Evolutionary conservation across 2,797 vertebrate species (phyloP).

Genomic region (Pagetopsis macropterus): DNA sequence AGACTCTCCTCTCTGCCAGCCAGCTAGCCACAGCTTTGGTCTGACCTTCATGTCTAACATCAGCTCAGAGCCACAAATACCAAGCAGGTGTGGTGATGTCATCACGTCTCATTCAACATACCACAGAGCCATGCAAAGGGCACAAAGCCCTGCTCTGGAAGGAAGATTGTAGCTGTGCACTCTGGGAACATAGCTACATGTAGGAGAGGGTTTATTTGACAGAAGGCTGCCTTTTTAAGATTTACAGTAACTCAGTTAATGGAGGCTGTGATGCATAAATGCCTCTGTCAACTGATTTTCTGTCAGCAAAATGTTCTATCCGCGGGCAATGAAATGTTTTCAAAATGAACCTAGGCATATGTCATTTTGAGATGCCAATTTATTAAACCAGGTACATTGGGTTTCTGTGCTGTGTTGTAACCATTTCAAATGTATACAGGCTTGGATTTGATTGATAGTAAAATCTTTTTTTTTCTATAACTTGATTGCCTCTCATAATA

Average conservation of each 20-base stretch:
- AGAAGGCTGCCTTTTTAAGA: constrained; percentile 29
- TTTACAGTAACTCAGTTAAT: constrained; percentile 35
- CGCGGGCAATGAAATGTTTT: constrained; percentile 22
- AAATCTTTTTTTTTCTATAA: constrained; percentile 6
- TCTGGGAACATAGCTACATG: constrained; percentile 23
- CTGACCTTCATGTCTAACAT: constrained; percentile 61
- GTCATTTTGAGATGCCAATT: constrained; percentile 22
- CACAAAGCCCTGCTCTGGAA: constrained; percentile 26
- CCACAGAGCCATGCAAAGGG: constrained; percentile 43
- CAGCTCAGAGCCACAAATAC: constrained; percentile 66
- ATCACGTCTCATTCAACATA: constrained; percentile 59
- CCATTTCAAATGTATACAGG: background rate
- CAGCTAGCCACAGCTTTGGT: constrained; percentile 36
- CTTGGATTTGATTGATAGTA: constrained; percentile 22
- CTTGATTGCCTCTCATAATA: constrained; percentile 24
- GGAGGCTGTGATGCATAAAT: constrained; percentile 34
- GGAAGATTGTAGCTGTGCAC: constrained; percentile 11
- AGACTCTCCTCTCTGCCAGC: constrained; percentile 28
- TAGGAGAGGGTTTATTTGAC: constrained; percentile 12
- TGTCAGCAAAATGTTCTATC: constrained; percentile 36
- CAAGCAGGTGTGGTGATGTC: constrained; percentile 78
- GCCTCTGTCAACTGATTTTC: constrained; percentile 44
- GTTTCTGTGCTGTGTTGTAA: constrained; percentile 8
- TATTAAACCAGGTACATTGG: constrained; percentile 19
- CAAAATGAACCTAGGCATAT: constrained; percentile 13